These are phyloP conservation scores for Drosophila pachea DNA, from an alignment of 1,140 invertebrate species.

Conservation along the genomic window DNA sequence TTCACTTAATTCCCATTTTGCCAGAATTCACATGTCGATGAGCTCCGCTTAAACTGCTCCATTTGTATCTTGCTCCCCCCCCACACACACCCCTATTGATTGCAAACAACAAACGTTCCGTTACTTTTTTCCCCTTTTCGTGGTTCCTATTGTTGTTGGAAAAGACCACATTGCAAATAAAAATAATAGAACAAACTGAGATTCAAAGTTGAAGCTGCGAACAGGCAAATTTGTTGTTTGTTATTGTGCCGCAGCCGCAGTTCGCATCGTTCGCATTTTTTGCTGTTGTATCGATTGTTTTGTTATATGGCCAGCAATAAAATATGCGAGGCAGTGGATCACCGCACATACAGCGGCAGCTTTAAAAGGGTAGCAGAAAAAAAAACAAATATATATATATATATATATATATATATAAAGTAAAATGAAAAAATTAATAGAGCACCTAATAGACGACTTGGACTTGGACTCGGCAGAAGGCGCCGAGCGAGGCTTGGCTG, in stretches of 20 bases:
- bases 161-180: constrained; percentile 20
- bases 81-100: too few relatives aligned
- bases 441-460: constrained; percentile 61
- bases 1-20: neutral
- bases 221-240: constrained; percentile 67
- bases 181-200: constrained; percentile 37
- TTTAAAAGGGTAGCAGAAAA: constrained; percentile 16
- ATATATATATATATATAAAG: too few relatives aligned
- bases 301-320: constrained; percentile 56
- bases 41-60: neutral
- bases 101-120: constrained; percentile 60
- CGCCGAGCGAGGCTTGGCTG: constrained; percentile 43
- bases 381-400: too few relatives aligned
- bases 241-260: constrained; percentile 46
- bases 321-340: constrained; percentile 24
- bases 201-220: constrained; percentile 69
- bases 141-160: constrained; percentile 12
- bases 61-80: constrained; percentile 22
- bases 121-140: constrained; percentile 21
- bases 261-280: constrained; percentile 10
- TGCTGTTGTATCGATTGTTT: constrained; percentile 69
- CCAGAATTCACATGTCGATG: constrained; percentile 19
- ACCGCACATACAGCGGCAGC: constrained; percentile 3
- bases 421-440: constrained; percentile 58
- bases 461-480: constrained; percentile 63